Conservation (phyloP, 2,888 invertebrate species). For the Melinaea menophilus region DNA sequence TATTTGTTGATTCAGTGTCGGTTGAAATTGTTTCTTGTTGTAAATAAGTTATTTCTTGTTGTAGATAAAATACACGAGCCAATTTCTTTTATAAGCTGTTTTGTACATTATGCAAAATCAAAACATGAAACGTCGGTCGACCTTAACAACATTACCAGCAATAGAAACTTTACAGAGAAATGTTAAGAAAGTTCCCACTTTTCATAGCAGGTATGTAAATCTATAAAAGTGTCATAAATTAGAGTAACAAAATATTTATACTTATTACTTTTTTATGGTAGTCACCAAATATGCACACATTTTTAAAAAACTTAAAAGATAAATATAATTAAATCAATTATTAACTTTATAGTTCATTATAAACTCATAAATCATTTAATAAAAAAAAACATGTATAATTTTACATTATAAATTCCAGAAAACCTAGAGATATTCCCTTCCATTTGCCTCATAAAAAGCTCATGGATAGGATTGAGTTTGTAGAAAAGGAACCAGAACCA, state of each 20-base stretch:
- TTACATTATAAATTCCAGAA: slow-evolving; percentile 43
- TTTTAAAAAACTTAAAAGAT: too few relatives aligned
- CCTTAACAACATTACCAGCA: slow-evolving; percentile 52
- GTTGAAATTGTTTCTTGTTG: neutral
- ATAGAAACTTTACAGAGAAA: slow-evolving; percentile 65
- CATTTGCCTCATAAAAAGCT: slow-evolving; percentile 80
- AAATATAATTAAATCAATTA: too few relatives aligned
- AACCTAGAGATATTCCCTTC: slow-evolving; percentile 70
- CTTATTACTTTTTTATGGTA: neutral
- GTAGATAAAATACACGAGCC: neutral
- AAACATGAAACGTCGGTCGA: slow-evolving; percentile 34
- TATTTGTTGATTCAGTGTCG: neutral
- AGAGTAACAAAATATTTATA: neutral
- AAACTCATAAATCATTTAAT: too few relatives aligned
- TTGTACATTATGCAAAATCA: slow-evolving; percentile 23
- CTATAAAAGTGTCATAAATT: neutral
- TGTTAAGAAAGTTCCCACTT: slow-evolving; percentile 53
- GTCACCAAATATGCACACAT: too few relatives aligned
- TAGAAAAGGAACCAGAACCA: slow-evolving; percentile 76
- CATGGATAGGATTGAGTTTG: slow-evolving; percentile 79
- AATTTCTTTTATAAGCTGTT: neutral
- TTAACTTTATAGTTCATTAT: too few relatives aligned
- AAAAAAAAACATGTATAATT: slow-evolving; percentile 3
- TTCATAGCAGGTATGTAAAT: slow-evolving; percentile 45
- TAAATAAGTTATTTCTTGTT: slow-evolving; percentile 2